These are phyloP conservation scores for Illadopsis cleaveri DNA, from an alignment of 2,113 vertebrate species.

Conservation along the genomic window DNA sequence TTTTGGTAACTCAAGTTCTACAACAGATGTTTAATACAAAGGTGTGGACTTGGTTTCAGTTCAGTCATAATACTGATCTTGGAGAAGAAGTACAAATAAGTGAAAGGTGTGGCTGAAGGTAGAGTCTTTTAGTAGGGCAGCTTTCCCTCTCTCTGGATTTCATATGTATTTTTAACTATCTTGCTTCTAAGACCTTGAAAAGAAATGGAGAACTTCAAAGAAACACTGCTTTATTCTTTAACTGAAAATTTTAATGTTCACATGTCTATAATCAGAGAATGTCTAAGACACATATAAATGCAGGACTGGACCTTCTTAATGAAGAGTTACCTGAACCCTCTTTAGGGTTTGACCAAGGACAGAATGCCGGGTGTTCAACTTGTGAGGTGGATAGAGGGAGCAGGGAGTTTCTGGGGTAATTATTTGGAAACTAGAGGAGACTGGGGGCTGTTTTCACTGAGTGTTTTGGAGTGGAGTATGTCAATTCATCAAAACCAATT, in stretches of 20 bases:
- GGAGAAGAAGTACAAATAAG: neutral
- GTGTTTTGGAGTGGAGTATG: neutral
- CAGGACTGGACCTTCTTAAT: neutral
- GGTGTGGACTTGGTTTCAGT: neutral
- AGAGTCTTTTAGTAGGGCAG: neutral
- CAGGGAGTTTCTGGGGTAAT: neutral
- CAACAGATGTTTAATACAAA: neutral
- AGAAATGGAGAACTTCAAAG: neutral
- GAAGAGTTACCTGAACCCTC: neutral
- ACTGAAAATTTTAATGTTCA: neutral
- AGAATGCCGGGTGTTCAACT: neutral
- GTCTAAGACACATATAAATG: neutral
- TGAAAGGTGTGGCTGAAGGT: neutral
- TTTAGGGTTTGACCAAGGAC: neutral
- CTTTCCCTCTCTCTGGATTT: neutral
- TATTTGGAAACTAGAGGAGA: neutral
- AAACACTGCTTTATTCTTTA: neutral
- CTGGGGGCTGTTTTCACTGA: neutral
- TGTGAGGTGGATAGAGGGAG: neutral
- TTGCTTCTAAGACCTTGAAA: neutral
- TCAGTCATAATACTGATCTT: neutral
- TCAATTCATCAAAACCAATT: neutral
- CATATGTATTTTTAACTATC: neutral
- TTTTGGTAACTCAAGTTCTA: neutral
- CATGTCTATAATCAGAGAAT: neutral